Conservation (phyloP, 2,888 invertebrate genomes). For the Phragmatobia fuliginosa region DNA sequence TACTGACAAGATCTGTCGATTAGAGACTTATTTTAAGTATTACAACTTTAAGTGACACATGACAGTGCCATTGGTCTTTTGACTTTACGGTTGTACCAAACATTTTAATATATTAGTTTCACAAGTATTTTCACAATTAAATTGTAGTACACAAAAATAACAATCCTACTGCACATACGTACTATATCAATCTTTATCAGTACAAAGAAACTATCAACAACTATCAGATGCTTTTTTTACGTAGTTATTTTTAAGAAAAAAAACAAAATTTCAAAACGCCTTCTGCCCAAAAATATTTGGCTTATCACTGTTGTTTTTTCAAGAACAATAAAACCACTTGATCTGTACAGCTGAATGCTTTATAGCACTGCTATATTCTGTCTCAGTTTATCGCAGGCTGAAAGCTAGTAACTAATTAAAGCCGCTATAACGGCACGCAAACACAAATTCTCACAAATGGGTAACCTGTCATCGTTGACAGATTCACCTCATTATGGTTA, state of each 20-base stretch:
- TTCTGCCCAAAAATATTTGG: not conserved
- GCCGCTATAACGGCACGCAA: not conserved
- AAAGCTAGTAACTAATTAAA: not conserved
- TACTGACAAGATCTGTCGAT: not conserved
- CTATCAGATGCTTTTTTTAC: not conserved
- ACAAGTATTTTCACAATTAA: not conserved
- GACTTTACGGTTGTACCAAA: not conserved
- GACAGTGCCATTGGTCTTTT: not conserved
- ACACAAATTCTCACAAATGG: not conserved
- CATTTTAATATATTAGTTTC: not conserved
- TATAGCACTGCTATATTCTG: not conserved
- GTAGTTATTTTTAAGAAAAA: too few species aligned
- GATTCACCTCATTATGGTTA: not conserved
- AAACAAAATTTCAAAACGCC: not conserved
- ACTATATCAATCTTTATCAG: not conserved
- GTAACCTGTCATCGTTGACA: not conserved
- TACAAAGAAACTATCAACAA: not conserved
- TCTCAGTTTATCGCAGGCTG: not conserved
- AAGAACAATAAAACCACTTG: not conserved
- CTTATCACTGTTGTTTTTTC: not conserved
- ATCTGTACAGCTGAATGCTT: not conserved
- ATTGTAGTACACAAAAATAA: not conserved
- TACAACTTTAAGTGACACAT: not conserved
- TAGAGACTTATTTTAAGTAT: constrained; percentile 1
- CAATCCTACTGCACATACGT: too few species aligned